Evolutionary conservation across 2,113 vertebrate species (phyloP), one percentile per base, ranked within the genome.

Genomic region (Megaleporinus macrocephalus): DNA sequence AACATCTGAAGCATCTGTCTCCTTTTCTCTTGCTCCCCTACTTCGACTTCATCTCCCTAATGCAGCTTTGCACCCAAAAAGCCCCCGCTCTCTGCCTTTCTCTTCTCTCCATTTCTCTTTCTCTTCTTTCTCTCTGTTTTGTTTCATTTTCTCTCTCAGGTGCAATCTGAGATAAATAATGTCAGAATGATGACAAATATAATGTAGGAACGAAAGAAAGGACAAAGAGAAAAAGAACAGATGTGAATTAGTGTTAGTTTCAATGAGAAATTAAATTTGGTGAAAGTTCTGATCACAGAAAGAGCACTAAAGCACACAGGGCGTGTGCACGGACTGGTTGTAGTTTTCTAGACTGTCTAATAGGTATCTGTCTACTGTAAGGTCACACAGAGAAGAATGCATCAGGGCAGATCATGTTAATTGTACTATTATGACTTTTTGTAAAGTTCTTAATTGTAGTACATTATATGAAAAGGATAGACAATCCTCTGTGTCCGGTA

Each of bases 31-130:
- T n/a, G 26, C 57, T 73, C 73, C 65, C 73, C 68, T 18, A 49
- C 41, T 70, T 61, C 61, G 65, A 61, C 73, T 76, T 82, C 73
- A 73, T 61, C 59, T 82, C 75, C 41, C 53, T 76, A 82, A 82
- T 82, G 73, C 27, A 73, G 73, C 44, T 69, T 29, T 81, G 73
- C 49, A 15, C 69, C 63, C 80, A 74, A 55, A 66, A 53, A 29
- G 30, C 59, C 61, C 15, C n/a, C n/a, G n/a, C n/a, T n/a, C 33
- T 36, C 33, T 36, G 33, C 6, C 33, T 36, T 6, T 36, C 33
- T 36, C 33, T 36, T n/a, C 33, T 36, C 33, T 36, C 80, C 49
- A 44, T 82, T 68, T 49, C 51, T 76, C 44, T 26, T 14, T 36
- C 57, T 75, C 14, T 57, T n/a, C n/a, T n/a, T n/a, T n/a, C n/a